Base-by-base conservation (phyloP, 1,140 invertebrate genomes). In the Caenorhabditis briggsae region DNA sequence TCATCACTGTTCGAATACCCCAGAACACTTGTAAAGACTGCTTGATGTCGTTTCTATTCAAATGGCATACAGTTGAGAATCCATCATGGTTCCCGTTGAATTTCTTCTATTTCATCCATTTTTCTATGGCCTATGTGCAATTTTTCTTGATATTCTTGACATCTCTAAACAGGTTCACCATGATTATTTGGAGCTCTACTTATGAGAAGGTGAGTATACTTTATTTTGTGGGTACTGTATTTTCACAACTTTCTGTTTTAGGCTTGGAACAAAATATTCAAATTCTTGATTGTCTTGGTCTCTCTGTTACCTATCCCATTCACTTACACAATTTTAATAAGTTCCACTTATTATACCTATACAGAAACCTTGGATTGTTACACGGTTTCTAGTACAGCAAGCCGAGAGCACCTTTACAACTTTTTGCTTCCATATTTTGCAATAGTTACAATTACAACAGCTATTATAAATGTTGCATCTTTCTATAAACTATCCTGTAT, bases 21-120 rank as follows among this genome's bases (percentile, higher is more conserved):
- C 46, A 78, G 11, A 78, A 78, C n/a, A 78, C 70, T 8, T 78
- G 70, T 9, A 78, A 78, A 50, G 70, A 78, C 70, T 78, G 70
- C 46, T 5, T 53, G 5, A 78, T 78, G 70, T 78, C 70, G 11
- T 78, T 23, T 23, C 11, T 78, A 2, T 78, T 78, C 70, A 78
- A 78, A 43, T 6, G 9, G 8, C 70, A 78, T 14, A 78, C 70
- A 14, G 33, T 8, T 14, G 12, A 50, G 8, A 78, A 78, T 53
- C 70, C 70, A n/a, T 78, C 70, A 1, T 78, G 70, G 70, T 78
- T 50, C 9, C 70, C 70, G 20, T 78, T 78, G n/a, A 78, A 78
- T 12, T 8, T 78, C 43, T 78, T 78, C 46, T 78, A 78, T 78
- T 78, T 50, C 20, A 50, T 78, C 2, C 70, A 78, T 53, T 78